These are phyloP conservation scores for Cydia fagiglandana DNA, from an alignment of 1,140 invertebrate species.

Conservation along the genomic window DNA sequence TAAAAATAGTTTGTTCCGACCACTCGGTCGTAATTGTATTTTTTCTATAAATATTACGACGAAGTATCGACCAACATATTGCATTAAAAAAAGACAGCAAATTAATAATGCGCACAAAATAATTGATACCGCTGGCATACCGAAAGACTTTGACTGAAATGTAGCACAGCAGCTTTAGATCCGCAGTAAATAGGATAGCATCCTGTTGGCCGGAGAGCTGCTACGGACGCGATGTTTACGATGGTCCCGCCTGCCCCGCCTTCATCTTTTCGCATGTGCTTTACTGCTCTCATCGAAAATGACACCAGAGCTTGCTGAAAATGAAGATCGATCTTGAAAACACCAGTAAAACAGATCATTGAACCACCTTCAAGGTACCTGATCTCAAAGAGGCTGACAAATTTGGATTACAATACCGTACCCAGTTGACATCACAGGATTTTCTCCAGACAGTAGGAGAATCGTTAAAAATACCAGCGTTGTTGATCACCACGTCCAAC, in stretches of 20 bases:
- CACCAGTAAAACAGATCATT: background rate
- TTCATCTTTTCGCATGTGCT: constrained; percentile 44
- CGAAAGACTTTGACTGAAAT: constrained; percentile 46
- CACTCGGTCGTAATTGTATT: too few relatives aligned
- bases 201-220: constrained; percentile 35
- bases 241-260: constrained; percentile 52
- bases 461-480: constrained; percentile 79
- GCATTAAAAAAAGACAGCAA: background rate
- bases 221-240: constrained; percentile 48
- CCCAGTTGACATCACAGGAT: constrained; percentile 44
- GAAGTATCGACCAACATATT: too few relatives aligned
- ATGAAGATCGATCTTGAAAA: background rate
- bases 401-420: background rate
- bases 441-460: constrained; percentile 48
- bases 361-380: too few relatives aligned
- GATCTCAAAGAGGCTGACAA: too few relatives aligned
- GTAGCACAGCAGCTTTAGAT: constrained; percentile 50
- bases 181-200: constrained; percentile 43
- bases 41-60: too few relatives aligned
- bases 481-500: constrained; percentile 84
- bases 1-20: too few relatives aligned
- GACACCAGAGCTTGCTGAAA: constrained; percentile 46
- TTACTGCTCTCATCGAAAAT: constrained; percentile 41
- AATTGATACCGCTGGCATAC: constrained; percentile 39
- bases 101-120: background rate